Percentiles rank a stretch among this genome's conserved stretches.
phyloP scores from a whole-genome alignment of 2,888 invertebrate genomes.

The Tyria jacobaeae region DNA sequence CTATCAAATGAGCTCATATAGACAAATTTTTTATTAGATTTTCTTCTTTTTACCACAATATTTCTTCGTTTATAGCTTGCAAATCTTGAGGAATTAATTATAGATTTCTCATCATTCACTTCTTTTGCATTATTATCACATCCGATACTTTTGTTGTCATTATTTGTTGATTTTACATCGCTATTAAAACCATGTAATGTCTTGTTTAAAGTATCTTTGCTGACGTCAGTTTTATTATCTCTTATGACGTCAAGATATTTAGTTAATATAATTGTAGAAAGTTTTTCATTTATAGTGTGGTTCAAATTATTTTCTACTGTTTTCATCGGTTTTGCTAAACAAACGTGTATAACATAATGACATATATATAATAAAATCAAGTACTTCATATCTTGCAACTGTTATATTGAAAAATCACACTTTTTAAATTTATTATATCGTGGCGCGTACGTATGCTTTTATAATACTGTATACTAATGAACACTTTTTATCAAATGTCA shows the following conservation, averaged over 20 bases:
- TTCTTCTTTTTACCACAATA: neutral
- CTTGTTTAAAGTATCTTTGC: neutral
- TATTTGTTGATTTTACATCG: neutral
- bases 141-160: neutral
- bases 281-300: too few relatives aligned
- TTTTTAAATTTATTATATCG: neutral
- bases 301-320: neutral
- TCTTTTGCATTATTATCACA: neutral
- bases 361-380: neutral
- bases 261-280: neutral
- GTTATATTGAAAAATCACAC: neutral
- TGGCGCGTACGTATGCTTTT: neutral
- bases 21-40: neutral
- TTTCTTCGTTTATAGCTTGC: neutral
- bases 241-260: neutral
- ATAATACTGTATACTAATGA: neutral
- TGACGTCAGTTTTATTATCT: neutral
- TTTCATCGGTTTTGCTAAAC: slow-evolving; percentile 1
- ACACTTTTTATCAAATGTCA: slow-evolving; percentile 1
- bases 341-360: neutral
- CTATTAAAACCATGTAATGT: neutral
- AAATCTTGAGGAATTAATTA: neutral
- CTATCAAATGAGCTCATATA: slow-evolving; percentile 1
- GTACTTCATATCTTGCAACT: neutral
- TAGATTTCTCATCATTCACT: neutral